A percentile compares a stretch with the other conserved stretches of the same genome.
phyloP scores from a whole-genome alignment of 1,140 invertebrate species.

The Plectus sambesii region DNA sequence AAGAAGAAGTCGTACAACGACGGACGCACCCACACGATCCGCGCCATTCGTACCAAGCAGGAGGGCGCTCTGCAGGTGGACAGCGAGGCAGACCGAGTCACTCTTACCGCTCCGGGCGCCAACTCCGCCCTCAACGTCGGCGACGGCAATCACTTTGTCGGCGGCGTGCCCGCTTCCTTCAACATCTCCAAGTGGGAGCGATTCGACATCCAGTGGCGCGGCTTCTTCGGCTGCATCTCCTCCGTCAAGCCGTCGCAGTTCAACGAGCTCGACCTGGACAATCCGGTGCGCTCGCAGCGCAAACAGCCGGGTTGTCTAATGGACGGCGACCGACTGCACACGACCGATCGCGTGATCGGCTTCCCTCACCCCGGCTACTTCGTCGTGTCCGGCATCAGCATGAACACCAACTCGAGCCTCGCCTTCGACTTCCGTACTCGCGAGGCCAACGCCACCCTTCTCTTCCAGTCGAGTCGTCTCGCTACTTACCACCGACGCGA shows the following conservation, averaged over 20 bases:
- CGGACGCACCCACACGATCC: slow-evolving; percentile 34
- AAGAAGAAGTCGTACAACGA: slow-evolving; percentile 30
- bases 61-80: slow-evolving; percentile 38
- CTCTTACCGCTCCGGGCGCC: slow-evolving; percentile 17
- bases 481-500: slow-evolving; percentile 10
- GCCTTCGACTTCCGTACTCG: slow-evolving; percentile 41
- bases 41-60: slow-evolving; percentile 32
- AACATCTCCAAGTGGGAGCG: slow-evolving; percentile 20
- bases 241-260: slow-evolving; percentile 36
- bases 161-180: slow-evolving; percentile 36
- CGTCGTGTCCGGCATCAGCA: slow-evolving; percentile 19
- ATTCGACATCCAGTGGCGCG: slow-evolving; percentile 33
- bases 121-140: slow-evolving; percentile 30
- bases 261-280: slow-evolving; percentile 39
- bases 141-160: slow-evolving; percentile 39
- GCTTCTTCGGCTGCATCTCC: slow-evolving; percentile 44
- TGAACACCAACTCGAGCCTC: slow-evolving; percentile 22
- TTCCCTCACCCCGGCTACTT: slow-evolving; percentile 34
- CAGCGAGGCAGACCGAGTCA: slow-evolving; percentile 15
- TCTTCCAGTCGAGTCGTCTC: slow-evolving; percentile 35
- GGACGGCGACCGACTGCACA: slow-evolving; percentile 25
- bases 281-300: slow-evolving; percentile 36
- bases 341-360: slow-evolving; percentile 33
- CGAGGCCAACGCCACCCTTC: slow-evolving; percentile 34
- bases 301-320: slow-evolving; percentile 34